phyloP scores from a whole-genome alignment of 2,113 vertebrate species.

The Romanogobio albipinnatus region DNA sequence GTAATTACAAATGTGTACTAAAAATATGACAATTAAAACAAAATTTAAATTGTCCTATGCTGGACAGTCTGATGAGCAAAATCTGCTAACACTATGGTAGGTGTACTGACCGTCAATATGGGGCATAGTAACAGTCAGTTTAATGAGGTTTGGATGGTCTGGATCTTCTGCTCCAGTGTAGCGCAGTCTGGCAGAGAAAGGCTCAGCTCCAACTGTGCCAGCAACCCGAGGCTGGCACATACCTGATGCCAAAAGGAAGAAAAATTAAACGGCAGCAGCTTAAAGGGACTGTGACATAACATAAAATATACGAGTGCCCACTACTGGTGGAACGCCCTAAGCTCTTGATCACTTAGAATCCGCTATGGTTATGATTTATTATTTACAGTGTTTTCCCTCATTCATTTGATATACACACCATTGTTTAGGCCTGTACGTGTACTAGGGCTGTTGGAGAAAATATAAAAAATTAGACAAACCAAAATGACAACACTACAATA shows the following conservation, averaged over 20 bases:
- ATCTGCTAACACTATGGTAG: neutral
- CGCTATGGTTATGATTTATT: too few relatives aligned
- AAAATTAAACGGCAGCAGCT: neutral
- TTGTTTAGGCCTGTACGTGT: too few relatives aligned
- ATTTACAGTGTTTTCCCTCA: too few relatives aligned
- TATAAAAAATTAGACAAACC: too few relatives aligned
- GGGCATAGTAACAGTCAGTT: conserved; percentile 82
- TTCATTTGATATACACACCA: too few relatives aligned
- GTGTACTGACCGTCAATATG: conserved; percentile 79
- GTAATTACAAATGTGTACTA: neutral
- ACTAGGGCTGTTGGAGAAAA: too few relatives aligned
- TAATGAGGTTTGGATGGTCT: conserved; percentile 79
- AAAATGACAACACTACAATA: too few relatives aligned
- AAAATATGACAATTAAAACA: neutral
- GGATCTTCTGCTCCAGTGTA: conserved; percentile 82
- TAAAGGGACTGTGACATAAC: neutral
- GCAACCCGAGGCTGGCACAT: conserved; percentile 81
- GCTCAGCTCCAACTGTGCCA: conserved; percentile 83
- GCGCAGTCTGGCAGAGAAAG: conserved; percentile 83
- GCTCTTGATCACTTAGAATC: too few relatives aligned
- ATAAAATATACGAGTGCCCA: too few relatives aligned
- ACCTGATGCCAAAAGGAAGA: conserved; percentile 68
- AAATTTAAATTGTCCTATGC: neutral
- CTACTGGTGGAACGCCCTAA: too few relatives aligned
- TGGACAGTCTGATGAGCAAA: too few relatives aligned